phyloP scores from a whole-genome alignment of 2,797 vertebrate genomes.

The Antrozous pallidus region DNA sequence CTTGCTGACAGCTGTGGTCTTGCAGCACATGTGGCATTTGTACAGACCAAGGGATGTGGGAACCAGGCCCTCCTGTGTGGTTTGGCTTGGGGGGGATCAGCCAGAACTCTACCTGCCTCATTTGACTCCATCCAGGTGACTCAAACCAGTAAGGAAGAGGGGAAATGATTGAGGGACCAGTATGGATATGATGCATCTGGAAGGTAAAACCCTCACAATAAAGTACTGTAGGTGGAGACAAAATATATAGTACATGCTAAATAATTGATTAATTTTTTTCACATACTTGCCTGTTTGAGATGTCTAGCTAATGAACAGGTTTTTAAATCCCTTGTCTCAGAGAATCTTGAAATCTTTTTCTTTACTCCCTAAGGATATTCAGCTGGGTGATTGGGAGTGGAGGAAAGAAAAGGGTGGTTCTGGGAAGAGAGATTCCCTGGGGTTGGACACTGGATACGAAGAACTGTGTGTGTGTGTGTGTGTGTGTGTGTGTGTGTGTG shows the following conservation, averaged over 20 bases:
- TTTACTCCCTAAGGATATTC: background rate
- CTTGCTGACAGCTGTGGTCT: background rate
- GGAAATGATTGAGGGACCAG: background rate
- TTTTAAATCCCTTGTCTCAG: background rate
- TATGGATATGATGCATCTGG: background rate
- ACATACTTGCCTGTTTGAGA: background rate
- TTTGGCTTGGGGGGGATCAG: background rate
- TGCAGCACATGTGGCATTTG: background rate
- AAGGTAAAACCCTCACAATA: background rate
- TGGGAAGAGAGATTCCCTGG: background rate
- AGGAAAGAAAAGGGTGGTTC: background rate
- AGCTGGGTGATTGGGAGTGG: background rate
- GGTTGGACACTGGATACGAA: background rate
- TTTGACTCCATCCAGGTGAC: background rate
- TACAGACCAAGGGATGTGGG: background rate
- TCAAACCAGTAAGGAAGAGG: background rate
- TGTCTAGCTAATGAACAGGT: background rate
- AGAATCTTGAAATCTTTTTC: background rate
- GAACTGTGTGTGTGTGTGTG: accelerated
- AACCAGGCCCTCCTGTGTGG: background rate
- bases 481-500: accelerated
- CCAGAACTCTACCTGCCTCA: background rate
- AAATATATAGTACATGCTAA: background rate
- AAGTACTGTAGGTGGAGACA: background rate
- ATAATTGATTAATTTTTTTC: background rate